Percentiles rank a stretch among this genome's conserved stretches.
These are phyloP conservation scores for Oncorhynchus tshawytscha DNA, from an alignment of 2,113 vertebrate genomes.

Conservation along the genomic window DNA sequence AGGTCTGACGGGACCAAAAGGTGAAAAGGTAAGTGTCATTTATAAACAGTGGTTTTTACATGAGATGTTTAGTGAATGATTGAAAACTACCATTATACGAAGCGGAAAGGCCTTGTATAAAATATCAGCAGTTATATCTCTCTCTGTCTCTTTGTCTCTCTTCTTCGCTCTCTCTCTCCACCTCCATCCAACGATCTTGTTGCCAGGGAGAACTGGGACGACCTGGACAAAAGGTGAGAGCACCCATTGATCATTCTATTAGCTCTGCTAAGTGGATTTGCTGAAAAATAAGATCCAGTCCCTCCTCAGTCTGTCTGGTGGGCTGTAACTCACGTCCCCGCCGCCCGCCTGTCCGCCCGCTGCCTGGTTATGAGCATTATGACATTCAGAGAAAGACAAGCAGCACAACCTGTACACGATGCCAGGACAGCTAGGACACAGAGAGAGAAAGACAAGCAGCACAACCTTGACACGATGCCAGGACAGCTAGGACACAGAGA, in stretches of 20 bases:
- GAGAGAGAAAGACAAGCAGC: no score
- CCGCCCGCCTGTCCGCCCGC: background rate
- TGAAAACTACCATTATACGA: background rate
- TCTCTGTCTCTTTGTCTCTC: slow-evolving; percentile 28
- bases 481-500: slow-evolving; percentile 7
- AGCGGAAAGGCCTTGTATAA: slow-evolving; percentile 10
- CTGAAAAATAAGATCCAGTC: slow-evolving; percentile 51
- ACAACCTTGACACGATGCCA: no score
- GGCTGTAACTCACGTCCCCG: slow-evolving; percentile 38
- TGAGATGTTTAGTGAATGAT: background rate
- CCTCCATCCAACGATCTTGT: slow-evolving; percentile 49
- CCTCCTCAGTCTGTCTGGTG: slow-evolving; percentile 29
- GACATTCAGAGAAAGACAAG: slow-evolving; percentile 28
- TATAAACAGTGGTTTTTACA: background rate
- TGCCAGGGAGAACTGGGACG: slow-evolving; percentile 95
- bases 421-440: no score
- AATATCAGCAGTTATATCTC: slow-evolving; percentile 56
- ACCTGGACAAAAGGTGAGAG: slow-evolving; percentile 95
- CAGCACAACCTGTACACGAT: no score
- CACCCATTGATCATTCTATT: slow-evolving; percentile 53
- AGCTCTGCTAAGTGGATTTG: slow-evolving; percentile 67
- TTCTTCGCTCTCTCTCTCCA: slow-evolving; percentile 46
- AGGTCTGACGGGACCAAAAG: slow-evolving; percentile 87
- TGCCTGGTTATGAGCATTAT: slow-evolving; percentile 30
- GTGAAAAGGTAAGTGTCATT: slow-evolving; percentile 84